phyloP scores from a whole-genome alignment of 2,113 vertebrate species.

The Felis catus region DNA sequence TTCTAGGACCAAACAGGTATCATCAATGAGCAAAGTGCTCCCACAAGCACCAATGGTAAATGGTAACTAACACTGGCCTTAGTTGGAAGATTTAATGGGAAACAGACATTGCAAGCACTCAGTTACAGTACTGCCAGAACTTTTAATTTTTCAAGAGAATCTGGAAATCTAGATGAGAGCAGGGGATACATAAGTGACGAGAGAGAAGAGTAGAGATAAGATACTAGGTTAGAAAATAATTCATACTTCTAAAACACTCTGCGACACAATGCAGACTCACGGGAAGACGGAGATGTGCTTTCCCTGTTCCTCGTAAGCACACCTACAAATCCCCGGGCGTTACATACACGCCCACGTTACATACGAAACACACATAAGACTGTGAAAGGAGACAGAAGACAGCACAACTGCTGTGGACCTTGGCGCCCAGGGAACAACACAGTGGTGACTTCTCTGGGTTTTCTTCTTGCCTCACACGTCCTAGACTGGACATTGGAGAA shows the following conservation, averaged over 20 bases:
- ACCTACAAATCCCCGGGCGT: neutral
- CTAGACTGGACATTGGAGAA: neutral
- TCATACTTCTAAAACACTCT: neutral
- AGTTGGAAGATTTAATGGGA: neutral
- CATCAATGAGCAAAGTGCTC: neutral
- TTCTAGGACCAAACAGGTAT: neutral
- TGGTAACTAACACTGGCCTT: neutral
- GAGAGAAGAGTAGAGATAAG: neutral
- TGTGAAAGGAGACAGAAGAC: neutral
- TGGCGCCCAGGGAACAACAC: neutral
- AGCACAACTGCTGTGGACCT: neutral
- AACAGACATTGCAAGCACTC: neutral
- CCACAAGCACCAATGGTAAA: neutral
- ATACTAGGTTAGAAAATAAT: neutral
- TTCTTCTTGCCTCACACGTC: neutral
- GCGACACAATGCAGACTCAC: neutral
- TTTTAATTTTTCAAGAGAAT: neutral
- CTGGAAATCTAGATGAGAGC: neutral
- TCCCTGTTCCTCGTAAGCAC: neutral
- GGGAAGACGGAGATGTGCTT: neutral
- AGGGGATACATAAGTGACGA: neutral
- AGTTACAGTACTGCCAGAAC: neutral
- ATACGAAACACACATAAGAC: rapidly evolving
- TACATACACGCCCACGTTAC: neutral
- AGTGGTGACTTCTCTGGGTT: neutral